Conservation (phyloP, 2,888 invertebrate species). For the Apamea sordens region DNA sequence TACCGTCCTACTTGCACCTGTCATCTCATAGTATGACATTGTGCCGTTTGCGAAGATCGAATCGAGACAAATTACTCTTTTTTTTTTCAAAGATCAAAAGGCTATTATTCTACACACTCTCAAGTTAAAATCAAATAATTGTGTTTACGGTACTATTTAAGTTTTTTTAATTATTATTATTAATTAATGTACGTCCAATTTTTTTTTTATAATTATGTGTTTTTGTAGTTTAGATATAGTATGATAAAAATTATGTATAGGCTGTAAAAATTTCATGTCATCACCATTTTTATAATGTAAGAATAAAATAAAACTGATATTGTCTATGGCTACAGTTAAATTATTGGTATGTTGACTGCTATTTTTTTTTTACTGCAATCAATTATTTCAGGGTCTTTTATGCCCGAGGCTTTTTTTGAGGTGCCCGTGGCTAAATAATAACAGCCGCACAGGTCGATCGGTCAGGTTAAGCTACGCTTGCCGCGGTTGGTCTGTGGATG, state of each 20-base stretch:
- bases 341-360: slow-evolving; percentile 48
- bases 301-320: slow-evolving; percentile 37
- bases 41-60: too few species aligned
- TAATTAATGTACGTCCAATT: slow-evolving; percentile 53
- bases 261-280: slow-evolving; percentile 56
- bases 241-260: slow-evolving; percentile 37
- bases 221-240: slow-evolving; percentile 33
- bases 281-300: slow-evolving; percentile 38
- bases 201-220: slow-evolving; percentile 38
- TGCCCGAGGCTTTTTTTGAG: too few species aligned
- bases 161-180: slow-evolving; percentile 16
- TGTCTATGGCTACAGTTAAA: slow-evolving; percentile 43
- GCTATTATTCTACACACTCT: slow-evolving; percentile 26
- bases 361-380: neutral
- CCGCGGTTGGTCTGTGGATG: too few species aligned
- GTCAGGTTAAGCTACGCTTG: too few species aligned
- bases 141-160: slow-evolving; percentile 41
- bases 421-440: too few species aligned
- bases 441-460: too few species aligned
- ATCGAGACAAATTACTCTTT: too few species aligned
- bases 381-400: neutral
- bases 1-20: too few species aligned
- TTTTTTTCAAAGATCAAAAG: neutral
- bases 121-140: slow-evolving; percentile 33
- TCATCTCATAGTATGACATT: too few species aligned